Percentiles rank a stretch among this genome's conserved stretches.
phyloP scores from a whole-genome alignment of 2,797 vertebrate genomes.

The Loriculus beryllinus region DNA sequence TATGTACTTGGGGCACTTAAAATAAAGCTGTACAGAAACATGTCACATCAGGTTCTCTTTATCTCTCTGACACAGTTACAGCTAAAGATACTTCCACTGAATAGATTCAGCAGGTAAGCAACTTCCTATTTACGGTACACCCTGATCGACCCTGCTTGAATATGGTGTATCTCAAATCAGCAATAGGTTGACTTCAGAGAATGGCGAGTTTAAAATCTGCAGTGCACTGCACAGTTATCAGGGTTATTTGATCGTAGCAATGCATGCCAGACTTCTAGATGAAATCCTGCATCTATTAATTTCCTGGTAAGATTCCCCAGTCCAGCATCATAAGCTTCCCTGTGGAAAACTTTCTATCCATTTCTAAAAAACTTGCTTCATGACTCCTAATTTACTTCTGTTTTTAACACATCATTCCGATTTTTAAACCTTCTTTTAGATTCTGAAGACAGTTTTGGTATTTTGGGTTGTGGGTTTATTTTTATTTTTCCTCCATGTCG shows the following conservation, averaged over 20 bases:
- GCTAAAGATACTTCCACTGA: neutral
- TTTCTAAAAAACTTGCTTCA: neutral
- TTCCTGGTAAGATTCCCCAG: neutral
- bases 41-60: neutral
- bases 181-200: too few relatives aligned
- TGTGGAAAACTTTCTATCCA: rapidly evolving
- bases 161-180: neutral
- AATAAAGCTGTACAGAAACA: constrained; percentile 13
- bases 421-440: neutral
- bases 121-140: neutral
- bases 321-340: rapidly evolving
- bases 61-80: neutral
- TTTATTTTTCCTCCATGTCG: rapidly evolving
- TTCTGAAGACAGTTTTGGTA: neutral
- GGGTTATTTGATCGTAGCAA: rapidly evolving
- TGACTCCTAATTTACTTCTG: neutral
- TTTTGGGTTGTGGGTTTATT: neutral
- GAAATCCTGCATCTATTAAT: neutral
- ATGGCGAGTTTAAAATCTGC: neutral
- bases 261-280: rapidly evolving
- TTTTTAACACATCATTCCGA: neutral
- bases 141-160: rapidly evolving
- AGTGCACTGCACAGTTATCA: rapidly evolving
- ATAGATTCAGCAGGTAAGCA: neutral
- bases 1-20: neutral